phyloP scores from a whole-genome alignment of 2,113 vertebrate genomes.

The Pangasianodon gigas region DNA sequence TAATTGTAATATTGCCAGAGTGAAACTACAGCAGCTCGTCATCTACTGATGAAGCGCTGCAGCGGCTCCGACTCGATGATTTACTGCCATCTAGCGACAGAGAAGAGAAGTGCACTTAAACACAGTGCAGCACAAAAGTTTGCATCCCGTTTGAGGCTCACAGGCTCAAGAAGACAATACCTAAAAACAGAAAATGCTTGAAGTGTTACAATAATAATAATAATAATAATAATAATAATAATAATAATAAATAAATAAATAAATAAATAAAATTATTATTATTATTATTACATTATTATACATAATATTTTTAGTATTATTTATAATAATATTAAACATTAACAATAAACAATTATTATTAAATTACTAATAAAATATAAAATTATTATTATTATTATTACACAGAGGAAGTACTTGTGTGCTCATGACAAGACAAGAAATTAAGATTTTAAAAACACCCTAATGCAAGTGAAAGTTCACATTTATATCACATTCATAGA shows the following conservation, averaged over 20 bases:
- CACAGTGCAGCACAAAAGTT: not conserved
- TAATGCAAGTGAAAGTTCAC: not conserved
- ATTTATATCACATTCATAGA: not conserved
- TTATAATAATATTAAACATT: too few relatives aligned
- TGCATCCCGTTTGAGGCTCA: not conserved
- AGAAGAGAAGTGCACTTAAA: not conserved
- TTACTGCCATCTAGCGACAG: constrained; percentile 1
- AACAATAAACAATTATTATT: too few relatives aligned
- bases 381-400: too few relatives aligned
- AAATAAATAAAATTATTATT: too few relatives aligned
- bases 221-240: not conserved
- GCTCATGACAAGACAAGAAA: not conserved
- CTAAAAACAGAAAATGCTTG: not conserved
- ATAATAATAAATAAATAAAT: not conserved
- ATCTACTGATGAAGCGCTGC: not conserved
- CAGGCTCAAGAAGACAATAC: not conserved
- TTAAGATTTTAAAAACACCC: not conserved
- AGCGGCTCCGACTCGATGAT: not conserved
- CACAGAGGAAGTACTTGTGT: not conserved
- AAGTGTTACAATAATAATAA: not conserved
- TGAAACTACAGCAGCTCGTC: not conserved
- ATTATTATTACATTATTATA: too few relatives aligned
- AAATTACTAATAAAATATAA: too few relatives aligned
- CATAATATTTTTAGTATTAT: too few relatives aligned
- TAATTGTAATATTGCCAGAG: not conserved